These are phyloP conservation scores for Pyrochroa serraticornis DNA, from an alignment of 2,888 invertebrate genomes.

Conservation along the genomic window DNA sequence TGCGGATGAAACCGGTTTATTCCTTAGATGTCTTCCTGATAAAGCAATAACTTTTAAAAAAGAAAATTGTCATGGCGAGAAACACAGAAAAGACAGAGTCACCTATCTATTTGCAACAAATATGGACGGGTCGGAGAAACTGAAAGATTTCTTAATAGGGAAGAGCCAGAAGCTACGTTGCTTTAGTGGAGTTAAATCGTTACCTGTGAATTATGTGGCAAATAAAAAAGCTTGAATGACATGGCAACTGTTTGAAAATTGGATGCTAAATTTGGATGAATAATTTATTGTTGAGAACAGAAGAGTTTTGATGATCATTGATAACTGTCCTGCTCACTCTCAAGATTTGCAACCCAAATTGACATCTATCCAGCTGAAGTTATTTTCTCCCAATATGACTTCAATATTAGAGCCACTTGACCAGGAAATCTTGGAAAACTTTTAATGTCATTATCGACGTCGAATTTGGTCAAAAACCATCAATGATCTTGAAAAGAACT, in stretches of 20 bases:
- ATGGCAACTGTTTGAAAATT: constrained; percentile 13
- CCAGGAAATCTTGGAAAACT: constrained; percentile 35
- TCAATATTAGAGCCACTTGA: constrained; percentile 41
- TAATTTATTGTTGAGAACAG: constrained; percentile 17
- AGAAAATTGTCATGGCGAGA: constrained; percentile 47
- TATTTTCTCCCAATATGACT: constrained; percentile 42
- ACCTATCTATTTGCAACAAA: constrained; percentile 44
- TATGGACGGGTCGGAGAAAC: constrained; percentile 48
- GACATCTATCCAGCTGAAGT: constrained; percentile 26
- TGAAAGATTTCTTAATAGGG: constrained; percentile 45
- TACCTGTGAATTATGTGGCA: background rate
- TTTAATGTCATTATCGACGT: constrained; percentile 30
- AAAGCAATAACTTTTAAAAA: constrained; percentile 41
- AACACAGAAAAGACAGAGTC: constrained; percentile 49
- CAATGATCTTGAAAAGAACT: constrained; percentile 18
- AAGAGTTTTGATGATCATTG: constrained; percentile 31
- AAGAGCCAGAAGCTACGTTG: constrained; percentile 36
- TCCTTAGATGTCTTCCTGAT: constrained; percentile 39
- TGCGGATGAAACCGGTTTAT: constrained; percentile 43
- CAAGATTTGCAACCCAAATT: constrained; percentile 13
- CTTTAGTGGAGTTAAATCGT: no score
- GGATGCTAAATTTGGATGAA: constrained; percentile 26
- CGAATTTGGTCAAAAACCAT: constrained; percentile 29
- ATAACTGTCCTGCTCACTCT: constrained; percentile 29
- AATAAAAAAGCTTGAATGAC: constrained; percentile 11